Conservation (phyloP, 2,888 invertebrate species). For the Pemphredon lugubris region DNA sequence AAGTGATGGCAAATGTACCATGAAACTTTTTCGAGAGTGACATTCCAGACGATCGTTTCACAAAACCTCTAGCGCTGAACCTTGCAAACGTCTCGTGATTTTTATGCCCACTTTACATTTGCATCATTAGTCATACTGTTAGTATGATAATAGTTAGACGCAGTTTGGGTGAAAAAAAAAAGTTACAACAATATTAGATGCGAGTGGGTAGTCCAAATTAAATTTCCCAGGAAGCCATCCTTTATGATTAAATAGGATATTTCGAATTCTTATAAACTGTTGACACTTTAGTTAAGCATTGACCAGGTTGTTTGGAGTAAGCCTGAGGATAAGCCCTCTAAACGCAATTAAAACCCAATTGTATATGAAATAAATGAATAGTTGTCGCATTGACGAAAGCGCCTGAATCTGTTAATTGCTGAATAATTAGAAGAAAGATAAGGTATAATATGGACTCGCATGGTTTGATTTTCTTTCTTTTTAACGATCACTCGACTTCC, state of each 20-base stretch:
- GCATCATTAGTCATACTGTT: slow-evolving; percentile 62
- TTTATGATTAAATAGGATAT: slow-evolving; percentile 57
- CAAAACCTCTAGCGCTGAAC: too few species aligned
- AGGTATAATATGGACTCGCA: slow-evolving; percentile 59
- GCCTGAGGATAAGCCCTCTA: slow-evolving; percentile 61
- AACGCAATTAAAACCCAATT: slow-evolving; percentile 62
- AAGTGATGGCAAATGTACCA: too few species aligned
- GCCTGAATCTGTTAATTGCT: slow-evolving; percentile 65
- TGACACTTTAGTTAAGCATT: slow-evolving; percentile 61
- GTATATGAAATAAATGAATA: slow-evolving; percentile 55
- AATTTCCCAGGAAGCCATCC: slow-evolving; percentile 62
- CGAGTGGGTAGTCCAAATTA: slow-evolving; percentile 55
- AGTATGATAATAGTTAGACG: slow-evolving; percentile 68
- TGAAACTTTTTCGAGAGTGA: too few species aligned
- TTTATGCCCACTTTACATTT: slow-evolving; percentile 53
- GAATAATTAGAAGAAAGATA: slow-evolving; percentile 63
- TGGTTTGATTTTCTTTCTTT: too few species aligned
- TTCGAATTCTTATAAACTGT: slow-evolving; percentile 52
- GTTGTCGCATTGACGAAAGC: slow-evolving; percentile 62
- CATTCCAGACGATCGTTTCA: too few species aligned
- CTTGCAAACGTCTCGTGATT: slow-evolving; percentile 20
- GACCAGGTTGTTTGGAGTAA: slow-evolving; percentile 64
- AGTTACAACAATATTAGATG: slow-evolving; percentile 63
- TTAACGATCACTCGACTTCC: too few species aligned
- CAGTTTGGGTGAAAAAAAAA: slow-evolving; percentile 52